Evolutionary conservation across 2,888 invertebrate genomes (phyloP).

Genomic region (Megamerina dolium): DNA sequence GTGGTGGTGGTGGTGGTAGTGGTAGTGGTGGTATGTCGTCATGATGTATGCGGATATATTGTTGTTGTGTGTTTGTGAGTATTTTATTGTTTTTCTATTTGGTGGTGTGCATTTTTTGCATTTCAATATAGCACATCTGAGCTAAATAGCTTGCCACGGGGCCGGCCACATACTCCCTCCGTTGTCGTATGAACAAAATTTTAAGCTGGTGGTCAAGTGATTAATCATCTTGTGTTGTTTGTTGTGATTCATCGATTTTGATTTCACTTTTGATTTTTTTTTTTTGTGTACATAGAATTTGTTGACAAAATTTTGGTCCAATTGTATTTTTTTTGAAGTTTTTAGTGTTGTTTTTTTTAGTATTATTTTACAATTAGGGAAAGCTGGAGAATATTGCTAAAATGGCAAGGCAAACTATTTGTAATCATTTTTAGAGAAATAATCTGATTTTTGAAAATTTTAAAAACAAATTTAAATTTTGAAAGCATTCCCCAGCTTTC

Average conservation of each 20-base stretch:
- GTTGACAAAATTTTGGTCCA: constrained; percentile 6
- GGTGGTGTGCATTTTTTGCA: no score
- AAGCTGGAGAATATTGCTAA: constrained; percentile 9
- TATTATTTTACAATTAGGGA: constrained; percentile 10
- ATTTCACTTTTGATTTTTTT: constrained; percentile 5
- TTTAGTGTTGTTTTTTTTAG: constrained; percentile 10
- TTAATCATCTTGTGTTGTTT: constrained; percentile 13
- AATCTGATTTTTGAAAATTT: no score
- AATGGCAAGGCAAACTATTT: no score
- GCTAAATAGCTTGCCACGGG: constrained; percentile 28
- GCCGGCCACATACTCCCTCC: constrained; percentile 35
- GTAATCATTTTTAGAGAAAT: no score
- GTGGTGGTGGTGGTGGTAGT: no score
- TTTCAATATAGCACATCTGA: no score
- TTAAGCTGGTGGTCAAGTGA: constrained; percentile 47
- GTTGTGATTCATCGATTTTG: constrained; percentile 6
- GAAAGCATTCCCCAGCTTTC: no score
- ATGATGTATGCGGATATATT: no score
- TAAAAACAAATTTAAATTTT: no score
- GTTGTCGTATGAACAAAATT: constrained; percentile 43
- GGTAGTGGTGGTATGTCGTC: no score
- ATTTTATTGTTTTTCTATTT: no score
- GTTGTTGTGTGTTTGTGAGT: no score
- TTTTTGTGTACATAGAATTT: not conserved
- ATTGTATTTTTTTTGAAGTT: constrained; percentile 13